Conservation (phyloP, 1,140 invertebrate genomes). For the Chironomus tepperi region DNA sequence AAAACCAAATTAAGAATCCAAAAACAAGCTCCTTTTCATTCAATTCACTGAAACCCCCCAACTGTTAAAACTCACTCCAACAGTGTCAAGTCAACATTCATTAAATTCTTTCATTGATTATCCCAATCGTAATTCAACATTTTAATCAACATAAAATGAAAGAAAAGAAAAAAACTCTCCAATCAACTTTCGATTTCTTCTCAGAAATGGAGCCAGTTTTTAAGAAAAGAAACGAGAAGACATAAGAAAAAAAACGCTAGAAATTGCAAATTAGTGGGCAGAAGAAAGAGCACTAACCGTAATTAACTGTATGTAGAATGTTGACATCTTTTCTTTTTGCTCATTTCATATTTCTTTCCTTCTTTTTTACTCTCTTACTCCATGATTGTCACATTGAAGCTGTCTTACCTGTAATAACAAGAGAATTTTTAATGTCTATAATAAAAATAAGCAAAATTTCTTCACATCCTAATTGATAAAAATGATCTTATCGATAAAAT, state of each 20-base stretch:
- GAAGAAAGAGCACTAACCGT: background rate
- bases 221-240: background rate
- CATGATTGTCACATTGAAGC: background rate
- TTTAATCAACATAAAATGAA: background rate
- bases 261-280: conserved; percentile 6
- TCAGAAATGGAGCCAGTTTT: background rate
- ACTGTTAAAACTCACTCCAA: no score
- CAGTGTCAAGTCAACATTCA: no score
- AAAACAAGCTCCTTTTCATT: no score
- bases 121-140: no score
- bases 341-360: background rate
- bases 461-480: background rate
- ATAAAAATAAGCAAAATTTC: background rate
- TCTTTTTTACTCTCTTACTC: background rate
- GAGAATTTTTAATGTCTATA: background rate
- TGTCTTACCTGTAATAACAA: background rate
- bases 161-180: background rate
- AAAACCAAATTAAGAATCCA: no score
- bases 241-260: background rate
- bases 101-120: no score
- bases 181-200: conserved; percentile 12
- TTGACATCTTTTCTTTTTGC: conserved; percentile 1
- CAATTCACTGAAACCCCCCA: no score
- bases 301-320: conserved; percentile 14
- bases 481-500: no score